Evolutionary conservation across 2,113 vertebrate species (phyloP).

Genomic region (Oreochromis aureus): DNA sequence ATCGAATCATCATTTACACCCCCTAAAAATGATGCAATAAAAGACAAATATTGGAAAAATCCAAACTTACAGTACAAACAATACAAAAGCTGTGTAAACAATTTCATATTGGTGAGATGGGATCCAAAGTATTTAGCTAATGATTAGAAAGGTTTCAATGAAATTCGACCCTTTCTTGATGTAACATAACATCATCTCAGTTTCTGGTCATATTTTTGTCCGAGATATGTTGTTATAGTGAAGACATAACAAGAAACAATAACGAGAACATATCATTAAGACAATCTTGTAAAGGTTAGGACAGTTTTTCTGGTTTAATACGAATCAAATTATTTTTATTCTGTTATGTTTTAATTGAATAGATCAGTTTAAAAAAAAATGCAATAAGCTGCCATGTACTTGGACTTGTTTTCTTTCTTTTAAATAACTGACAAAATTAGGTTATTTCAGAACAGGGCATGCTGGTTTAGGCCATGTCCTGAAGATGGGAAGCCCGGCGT

Average conservation of each 20-base stretch:
- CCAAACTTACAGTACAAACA: not conserved
- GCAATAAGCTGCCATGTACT: not conserved
- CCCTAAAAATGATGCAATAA: not conserved
- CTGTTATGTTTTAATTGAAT: not conserved
- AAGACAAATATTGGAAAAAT: not conserved
- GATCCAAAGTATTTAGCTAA: not conserved
- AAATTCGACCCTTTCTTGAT: fast-evolving
- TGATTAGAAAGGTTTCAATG: not conserved
- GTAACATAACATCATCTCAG: not conserved
- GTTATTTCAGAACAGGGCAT: not conserved
- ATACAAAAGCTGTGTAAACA: not conserved
- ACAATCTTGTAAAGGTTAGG: not conserved
- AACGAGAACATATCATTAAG: not conserved
- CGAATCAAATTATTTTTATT: not conserved
- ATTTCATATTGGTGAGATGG: not conserved
- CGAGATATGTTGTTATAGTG: not conserved
- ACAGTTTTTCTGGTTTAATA: not conserved
- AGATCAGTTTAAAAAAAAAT: not conserved
- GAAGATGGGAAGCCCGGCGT: not conserved
- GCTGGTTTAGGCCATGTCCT: not conserved
- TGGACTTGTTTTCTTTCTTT: not conserved
- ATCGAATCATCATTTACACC: not conserved
- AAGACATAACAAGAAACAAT: not conserved
- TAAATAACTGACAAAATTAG: not conserved
- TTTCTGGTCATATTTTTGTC: not conserved